Percentiles rank a stretch among this genome's conserved stretches.
Evolutionary conservation across 2,888 invertebrate genomes (phyloP).

Genomic region (Salpingus planirostris): DNA sequence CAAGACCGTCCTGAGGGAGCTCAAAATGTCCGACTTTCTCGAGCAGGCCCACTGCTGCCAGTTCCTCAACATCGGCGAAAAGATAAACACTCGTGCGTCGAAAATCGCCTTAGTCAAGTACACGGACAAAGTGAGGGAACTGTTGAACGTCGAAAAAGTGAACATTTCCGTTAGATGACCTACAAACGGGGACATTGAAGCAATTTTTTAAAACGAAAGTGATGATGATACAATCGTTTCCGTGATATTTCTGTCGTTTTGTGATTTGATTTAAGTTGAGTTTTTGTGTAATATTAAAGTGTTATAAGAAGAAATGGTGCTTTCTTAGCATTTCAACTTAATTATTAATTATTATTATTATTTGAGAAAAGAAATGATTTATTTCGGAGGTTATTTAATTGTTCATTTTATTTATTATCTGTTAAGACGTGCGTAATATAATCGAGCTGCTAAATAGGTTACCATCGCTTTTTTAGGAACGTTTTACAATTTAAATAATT

Average conservation of each 20-base stretch:
- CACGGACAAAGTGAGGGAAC: constrained; percentile 72
- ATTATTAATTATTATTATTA: too few species aligned
- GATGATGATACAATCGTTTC: constrained; percentile 5
- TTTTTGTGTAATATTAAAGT: constrained; percentile 11
- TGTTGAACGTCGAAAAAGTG: constrained; percentile 72
- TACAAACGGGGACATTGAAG: constrained; percentile 2
- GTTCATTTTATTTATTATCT: too few species aligned
- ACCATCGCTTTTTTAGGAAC: too few species aligned
- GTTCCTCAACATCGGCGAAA: constrained; percentile 67
- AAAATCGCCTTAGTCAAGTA: constrained; percentile 76
- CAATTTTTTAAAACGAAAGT: too few species aligned
- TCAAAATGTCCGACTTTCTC: constrained; percentile 71
- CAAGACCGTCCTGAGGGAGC: constrained; percentile 50
- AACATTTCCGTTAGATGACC: constrained; percentile 53
- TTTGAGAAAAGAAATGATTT: too few species aligned
- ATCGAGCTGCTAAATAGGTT: too few species aligned
- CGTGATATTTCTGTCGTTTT: constrained; percentile 13
- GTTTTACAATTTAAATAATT: too few species aligned
- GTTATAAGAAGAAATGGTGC: too few species aligned
- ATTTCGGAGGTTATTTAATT: too few species aligned
- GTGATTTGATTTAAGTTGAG: constrained; percentile 7
- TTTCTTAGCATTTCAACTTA: too few species aligned
- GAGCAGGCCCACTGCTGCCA: constrained; percentile 75
- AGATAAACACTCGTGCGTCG: constrained; percentile 69
- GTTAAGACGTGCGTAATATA: too few species aligned